phyloP scores from a whole-genome alignment of 2,797 vertebrate genomes.

The Cetoscarus ocellatus region DNA sequence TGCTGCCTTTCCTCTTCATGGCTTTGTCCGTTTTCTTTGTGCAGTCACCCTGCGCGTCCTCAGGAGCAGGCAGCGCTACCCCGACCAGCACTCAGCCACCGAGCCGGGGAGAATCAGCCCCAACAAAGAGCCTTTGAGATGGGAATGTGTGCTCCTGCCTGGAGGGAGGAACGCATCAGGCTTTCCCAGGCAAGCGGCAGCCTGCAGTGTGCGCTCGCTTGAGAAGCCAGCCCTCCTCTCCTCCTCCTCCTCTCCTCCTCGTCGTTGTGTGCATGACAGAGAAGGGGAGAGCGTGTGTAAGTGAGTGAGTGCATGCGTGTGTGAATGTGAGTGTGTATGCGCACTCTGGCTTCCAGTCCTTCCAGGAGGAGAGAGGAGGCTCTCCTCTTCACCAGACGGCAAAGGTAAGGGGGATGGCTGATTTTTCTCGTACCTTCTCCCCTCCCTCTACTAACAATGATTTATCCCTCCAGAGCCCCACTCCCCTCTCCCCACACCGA shows the following conservation, averaged over 20 bases:
- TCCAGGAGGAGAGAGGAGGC: conserved; percentile 80
- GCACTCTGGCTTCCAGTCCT: conserved; percentile 75
- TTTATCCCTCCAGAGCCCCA: conserved; percentile 52
- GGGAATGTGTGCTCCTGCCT: conserved; percentile 86
- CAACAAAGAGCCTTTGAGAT: conserved; percentile 86
- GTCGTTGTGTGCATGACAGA: conserved; percentile 56
- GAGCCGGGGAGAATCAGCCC: conserved; percentile 75
- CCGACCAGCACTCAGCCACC: conserved; percentile 70
- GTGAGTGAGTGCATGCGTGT: conserved; percentile 61
- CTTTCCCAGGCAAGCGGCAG: conserved; percentile 89
- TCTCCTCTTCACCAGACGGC: conserved; percentile 77
- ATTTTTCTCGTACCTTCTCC: conserved; percentile 22
- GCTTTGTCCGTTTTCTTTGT: conserved; percentile 69
- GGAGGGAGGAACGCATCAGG: conserved; percentile 89
- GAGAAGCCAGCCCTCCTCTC: conserved; percentile 75
- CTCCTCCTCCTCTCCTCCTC: conserved; percentile 10
- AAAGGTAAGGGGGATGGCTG: conserved; percentile 80
- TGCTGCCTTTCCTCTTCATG: conserved; percentile 77
- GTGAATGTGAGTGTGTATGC: conserved; percentile 56
- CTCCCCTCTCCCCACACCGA: conserved; percentile 41
- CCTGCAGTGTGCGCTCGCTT: conserved; percentile 87
- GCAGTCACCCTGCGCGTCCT: conserved; percentile 54
- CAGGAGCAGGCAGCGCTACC: conserved; percentile 69
- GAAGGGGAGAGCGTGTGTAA: conserved; percentile 48
- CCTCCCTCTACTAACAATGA: conserved; percentile 46